Conservation (phyloP, 2,797 vertebrate genomes). For the Cyprinodon diabolis region DNA sequence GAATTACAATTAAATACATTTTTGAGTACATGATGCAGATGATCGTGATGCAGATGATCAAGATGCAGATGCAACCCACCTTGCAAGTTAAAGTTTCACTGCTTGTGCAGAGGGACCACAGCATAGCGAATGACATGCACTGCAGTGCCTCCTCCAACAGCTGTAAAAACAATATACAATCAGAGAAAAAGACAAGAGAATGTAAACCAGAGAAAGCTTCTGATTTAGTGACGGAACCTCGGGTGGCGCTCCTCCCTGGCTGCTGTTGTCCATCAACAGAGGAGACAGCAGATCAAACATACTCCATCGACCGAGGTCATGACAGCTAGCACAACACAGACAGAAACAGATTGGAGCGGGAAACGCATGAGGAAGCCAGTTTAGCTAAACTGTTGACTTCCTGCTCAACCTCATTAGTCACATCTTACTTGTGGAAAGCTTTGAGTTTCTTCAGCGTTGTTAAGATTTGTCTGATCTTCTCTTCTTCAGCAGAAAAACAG, state of each 20-base stretch:
- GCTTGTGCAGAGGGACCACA: slow-evolving; percentile 86
- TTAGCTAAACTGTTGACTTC: not conserved
- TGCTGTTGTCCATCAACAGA: slow-evolving; percentile 77
- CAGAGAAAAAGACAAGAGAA: not conserved
- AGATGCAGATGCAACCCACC: slow-evolving; percentile 71
- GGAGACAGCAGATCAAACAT: slow-evolving; percentile 81
- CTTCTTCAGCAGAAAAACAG: slow-evolving; percentile 67
- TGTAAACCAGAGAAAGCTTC: not conserved
- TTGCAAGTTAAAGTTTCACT: slow-evolving; percentile 76
- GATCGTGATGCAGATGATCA: not conserved
- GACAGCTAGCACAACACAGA: slow-evolving; percentile 76
- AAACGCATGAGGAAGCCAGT: not conserved
- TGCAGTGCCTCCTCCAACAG: slow-evolving; percentile 83
- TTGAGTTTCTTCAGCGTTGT: slow-evolving; percentile 83
- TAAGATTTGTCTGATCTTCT: slow-evolving; percentile 68
- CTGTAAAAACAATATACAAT: slow-evolving; percentile 61
- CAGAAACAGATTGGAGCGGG: not conserved
- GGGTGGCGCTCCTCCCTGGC: slow-evolving; percentile 67
- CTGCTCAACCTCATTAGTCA: not conserved
- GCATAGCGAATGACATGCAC: slow-evolving; percentile 83
- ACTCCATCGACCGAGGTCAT: slow-evolving; percentile 86
- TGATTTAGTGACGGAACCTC: slow-evolving; percentile 72
- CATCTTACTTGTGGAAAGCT: slow-evolving; percentile 88
- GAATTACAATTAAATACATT: too few species aligned
- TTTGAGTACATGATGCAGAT: not conserved